Percentiles rank a stretch among this genome's conserved stretches.
Evolutionary conservation across 2,888 invertebrate genomes (phyloP).

Genomic region (Enchytraeus crypticus): DNA sequence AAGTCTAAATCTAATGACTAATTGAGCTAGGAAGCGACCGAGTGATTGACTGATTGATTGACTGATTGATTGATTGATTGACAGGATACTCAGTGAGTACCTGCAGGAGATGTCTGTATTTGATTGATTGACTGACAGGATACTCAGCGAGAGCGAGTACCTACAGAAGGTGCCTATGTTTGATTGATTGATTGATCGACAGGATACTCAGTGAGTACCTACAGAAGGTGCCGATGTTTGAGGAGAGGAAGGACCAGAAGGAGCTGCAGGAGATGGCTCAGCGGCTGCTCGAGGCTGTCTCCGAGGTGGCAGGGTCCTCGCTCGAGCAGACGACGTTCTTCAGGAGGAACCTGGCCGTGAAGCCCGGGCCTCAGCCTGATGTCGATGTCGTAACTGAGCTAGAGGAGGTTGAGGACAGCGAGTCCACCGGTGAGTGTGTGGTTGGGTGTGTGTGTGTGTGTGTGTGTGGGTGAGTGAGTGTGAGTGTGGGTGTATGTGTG

Average conservation of each 20-base stretch:
- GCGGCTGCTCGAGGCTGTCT: conserved; percentile 67
- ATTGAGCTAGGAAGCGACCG: no score
- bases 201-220: conserved; percentile 72
- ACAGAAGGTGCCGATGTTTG: conserved; percentile 63
- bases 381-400: conserved; percentile 31
- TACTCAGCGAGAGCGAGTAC: no score
- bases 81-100: conserved; percentile 66
- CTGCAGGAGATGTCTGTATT: conserved; percentile 67
- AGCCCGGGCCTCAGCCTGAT: conserved; percentile 50
- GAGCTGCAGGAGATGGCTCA: conserved; percentile 59
- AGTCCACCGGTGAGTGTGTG: conserved; percentile 21
- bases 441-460: no score
- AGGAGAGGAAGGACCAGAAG: conserved; percentile 71
- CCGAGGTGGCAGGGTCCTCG: conserved; percentile 77
- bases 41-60: no score
- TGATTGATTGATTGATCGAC: no score
- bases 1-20: no score
- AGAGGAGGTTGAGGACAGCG: conserved; percentile 30
- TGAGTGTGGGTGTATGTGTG: no score
- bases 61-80: no score
- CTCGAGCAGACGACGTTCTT: conserved; percentile 83
- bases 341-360: conserved; percentile 68
- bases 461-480: no score
- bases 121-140: conserved; percentile 70
- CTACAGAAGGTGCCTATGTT: no score